phyloP scores from a whole-genome alignment of 1,140 invertebrate species.

The Cyclina sinensis region DNA sequence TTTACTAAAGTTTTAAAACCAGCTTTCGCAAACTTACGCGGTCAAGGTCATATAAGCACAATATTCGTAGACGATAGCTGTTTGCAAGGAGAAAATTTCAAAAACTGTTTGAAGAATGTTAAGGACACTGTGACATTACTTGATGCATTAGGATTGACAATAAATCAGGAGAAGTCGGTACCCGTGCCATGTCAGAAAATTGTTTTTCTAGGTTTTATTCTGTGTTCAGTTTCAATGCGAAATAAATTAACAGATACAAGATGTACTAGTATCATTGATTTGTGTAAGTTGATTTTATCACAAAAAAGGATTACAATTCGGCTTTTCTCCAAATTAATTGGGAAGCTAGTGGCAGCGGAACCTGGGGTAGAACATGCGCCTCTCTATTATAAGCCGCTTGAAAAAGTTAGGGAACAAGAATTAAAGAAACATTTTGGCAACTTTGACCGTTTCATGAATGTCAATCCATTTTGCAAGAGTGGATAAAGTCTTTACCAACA shows the following conservation, averaged over 20 bases:
- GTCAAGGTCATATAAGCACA: background rate
- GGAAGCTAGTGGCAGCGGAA: background rate
- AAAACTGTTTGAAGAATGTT: background rate
- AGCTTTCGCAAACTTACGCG: background rate
- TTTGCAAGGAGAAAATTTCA: constrained; percentile 1
- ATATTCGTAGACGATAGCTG: background rate
- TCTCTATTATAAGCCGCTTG: constrained; percentile 15
- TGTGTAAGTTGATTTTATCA: background rate
- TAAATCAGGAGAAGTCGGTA: background rate
- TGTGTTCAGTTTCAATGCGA: background rate
- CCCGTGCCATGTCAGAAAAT: background rate
- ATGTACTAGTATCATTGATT: background rate
- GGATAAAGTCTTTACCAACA: background rate
- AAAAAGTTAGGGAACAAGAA: background rate
- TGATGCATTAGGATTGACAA: too few species aligned
- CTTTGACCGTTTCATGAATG: background rate
- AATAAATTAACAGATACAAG: background rate
- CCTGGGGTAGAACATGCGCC: constrained; percentile 2
- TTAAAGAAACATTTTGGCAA: background rate
- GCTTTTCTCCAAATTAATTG: background rate
- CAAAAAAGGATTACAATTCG: background rate
- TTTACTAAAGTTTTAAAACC: constrained; percentile 27
- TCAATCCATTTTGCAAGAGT: background rate
- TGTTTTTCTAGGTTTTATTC: too few species aligned
- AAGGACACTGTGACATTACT: background rate